Evolutionary conservation across 1,140 invertebrate species (phyloP).

Genomic region (Tetragnatha versicolor): DNA sequence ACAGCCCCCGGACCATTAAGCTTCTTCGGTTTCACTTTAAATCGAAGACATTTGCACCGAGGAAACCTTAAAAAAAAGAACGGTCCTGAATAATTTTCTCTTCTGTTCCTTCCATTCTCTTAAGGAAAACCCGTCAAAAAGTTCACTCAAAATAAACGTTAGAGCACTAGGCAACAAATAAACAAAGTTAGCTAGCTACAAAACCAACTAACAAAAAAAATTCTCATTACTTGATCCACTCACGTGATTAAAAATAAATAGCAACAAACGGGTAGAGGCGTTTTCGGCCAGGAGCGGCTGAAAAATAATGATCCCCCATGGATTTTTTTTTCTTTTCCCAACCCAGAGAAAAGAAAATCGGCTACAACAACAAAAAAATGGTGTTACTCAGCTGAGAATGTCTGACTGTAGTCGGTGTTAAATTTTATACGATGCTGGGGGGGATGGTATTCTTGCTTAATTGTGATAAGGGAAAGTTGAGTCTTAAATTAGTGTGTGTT

Average conservation of each 20-base stretch:
- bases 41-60: too few relatives aligned
- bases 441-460: background rate
- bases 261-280: background rate
- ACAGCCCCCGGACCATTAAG: too few relatives aligned
- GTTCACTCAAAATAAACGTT: too few relatives aligned
- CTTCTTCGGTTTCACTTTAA: too few relatives aligned
- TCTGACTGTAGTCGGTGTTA: background rate
- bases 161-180: too few relatives aligned
- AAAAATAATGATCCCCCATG: slow-evolving; percentile 1
- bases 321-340: background rate
- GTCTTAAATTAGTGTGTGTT: slow-evolving; percentile 1
- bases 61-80: too few relatives aligned
- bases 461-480: background rate
- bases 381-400: too few relatives aligned
- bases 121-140: too few relatives aligned
- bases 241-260: background rate
- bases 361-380: too few relatives aligned
- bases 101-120: too few relatives aligned
- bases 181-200: too few relatives aligned
- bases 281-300: background rate
- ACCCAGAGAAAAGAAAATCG: background rate
- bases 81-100: too few relatives aligned
- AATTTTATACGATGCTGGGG: background rate
- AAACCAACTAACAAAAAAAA: slow-evolving; percentile 1
- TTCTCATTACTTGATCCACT: background rate